Conservation (phyloP, 1,140 invertebrate species). For the Tyrophagus putrescentiae region DNA sequence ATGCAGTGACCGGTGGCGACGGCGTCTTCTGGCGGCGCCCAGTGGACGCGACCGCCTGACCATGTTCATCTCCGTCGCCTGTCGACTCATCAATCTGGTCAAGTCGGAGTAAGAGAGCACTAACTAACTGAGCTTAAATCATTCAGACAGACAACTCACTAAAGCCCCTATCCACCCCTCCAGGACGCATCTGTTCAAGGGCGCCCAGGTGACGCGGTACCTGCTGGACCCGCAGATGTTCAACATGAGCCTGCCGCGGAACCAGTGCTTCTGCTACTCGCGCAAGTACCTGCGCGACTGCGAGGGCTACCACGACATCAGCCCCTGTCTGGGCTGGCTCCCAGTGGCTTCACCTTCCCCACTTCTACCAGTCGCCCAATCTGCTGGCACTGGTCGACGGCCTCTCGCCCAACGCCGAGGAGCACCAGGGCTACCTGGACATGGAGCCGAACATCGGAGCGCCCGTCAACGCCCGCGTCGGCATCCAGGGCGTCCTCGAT, state of each 20-base stretch:
- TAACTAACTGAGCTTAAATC: too few relatives aligned
- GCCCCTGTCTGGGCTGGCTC: neutral
- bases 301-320: neutral
- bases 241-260: neutral
- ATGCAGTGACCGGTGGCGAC: neutral
- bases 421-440: neutral
- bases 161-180: too few relatives aligned
- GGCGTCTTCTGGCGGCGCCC: slow-evolving; percentile 2
- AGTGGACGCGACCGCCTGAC: neutral
- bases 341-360: neutral
- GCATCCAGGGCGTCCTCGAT: neutral
- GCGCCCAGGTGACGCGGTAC: neutral
- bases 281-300: neutral
- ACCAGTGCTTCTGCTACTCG: neutral
- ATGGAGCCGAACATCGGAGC: neutral
- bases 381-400: neutral
- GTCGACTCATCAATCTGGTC: neutral
- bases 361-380: slow-evolving; percentile 3
- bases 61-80: neutral
- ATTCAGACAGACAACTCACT: too few relatives aligned
- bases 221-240: neutral
- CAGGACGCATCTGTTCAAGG: neutral
- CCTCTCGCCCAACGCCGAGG: neutral
- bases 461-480: neutral
- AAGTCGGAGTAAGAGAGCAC: neutral